Evolutionary conservation across 2,797 vertebrate species (phyloP).

Genomic region (Coracias cyanogaster): DNA sequence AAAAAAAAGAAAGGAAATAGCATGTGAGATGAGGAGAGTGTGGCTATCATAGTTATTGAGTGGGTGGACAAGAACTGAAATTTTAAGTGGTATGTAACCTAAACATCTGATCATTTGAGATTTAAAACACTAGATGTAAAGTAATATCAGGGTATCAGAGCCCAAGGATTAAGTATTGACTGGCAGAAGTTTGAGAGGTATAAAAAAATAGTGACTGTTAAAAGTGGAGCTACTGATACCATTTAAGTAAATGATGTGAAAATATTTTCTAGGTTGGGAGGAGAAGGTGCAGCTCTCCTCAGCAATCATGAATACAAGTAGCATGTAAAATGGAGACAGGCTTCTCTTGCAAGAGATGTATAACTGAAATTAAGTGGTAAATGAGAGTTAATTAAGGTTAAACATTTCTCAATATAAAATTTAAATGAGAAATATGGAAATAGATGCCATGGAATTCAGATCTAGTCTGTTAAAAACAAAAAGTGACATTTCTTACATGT

Average conservation of each 20-base stretch:
- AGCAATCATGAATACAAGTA: neutral
- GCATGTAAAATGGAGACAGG: neutral
- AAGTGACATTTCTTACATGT: neutral
- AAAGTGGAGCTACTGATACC: neutral
- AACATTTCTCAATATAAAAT: neutral
- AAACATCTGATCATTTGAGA: neutral
- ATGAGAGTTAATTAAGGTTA: neutral
- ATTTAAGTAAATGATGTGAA: neutral
- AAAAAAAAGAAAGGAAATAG: neutral
- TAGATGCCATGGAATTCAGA: neutral
- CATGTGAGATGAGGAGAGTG: neutral
- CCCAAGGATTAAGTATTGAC: neutral
- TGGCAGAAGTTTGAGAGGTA: neutral
- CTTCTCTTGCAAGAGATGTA: neutral
- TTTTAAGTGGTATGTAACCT: neutral
- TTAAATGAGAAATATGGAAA: neutral
- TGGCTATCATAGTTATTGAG: neutral
- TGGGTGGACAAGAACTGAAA: neutral
- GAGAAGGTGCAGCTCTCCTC: neutral
- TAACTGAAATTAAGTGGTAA: neutral
- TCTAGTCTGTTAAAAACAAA: neutral
- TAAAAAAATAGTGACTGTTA: neutral
- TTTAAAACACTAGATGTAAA: neutral
- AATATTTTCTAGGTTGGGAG: neutral
- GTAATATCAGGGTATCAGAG: neutral